Base-by-base conservation (phyloP, 2,888 invertebrate species). In the Panopea generosa region DNA sequence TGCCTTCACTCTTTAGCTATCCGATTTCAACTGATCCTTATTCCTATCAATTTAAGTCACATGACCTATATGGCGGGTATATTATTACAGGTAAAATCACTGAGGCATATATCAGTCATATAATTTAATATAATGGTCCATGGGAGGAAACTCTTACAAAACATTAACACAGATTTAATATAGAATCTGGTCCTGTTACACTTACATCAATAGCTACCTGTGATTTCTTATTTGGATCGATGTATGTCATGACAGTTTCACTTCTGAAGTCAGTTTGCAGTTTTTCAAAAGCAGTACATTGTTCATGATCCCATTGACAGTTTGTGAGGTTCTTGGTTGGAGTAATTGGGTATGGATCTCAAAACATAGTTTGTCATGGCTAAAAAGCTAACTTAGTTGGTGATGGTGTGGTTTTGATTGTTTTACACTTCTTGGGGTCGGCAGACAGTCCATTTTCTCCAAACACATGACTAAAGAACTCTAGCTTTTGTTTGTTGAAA, bases 241-340 rank as follows among this genome's bases (percentile, higher is more conserved):
- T 56, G 86, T 40, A n/a, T 18, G n/a, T 22, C 40, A 33, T 26
- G 43, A 43, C 22, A 16, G 43, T 80, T 47, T 27, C 4, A 62
- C n/a, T 73, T 4, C 33, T 33, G 11, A 33, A 11, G 11, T 33
- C 33, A 33, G 6, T 47, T 50, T 84, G 86, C 43, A 84, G 11
- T 20, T 82, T 66, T 60, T 83, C 86, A 45, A 82, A 50, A 81
- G 84, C 53, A 55, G 40, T 45, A 1, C 52, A 14, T 14, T 65
- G 65, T 59, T 82, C 63, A 24, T 22, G 3, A 26, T 24, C 4
- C 60, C 47, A 61, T 7, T 61, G 18, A 47, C 49, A 61, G 2
- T 61, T 45, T 6, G 27, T 33, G 29, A 47, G 24, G 4, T 49
- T 22, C n/a, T 45, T 49, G 2, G 49, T 47, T 59, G 11, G 65